Evolutionary conservation across 2,888 invertebrate genomes (phyloP).

Genomic region (Apamea epomidion): DNA sequence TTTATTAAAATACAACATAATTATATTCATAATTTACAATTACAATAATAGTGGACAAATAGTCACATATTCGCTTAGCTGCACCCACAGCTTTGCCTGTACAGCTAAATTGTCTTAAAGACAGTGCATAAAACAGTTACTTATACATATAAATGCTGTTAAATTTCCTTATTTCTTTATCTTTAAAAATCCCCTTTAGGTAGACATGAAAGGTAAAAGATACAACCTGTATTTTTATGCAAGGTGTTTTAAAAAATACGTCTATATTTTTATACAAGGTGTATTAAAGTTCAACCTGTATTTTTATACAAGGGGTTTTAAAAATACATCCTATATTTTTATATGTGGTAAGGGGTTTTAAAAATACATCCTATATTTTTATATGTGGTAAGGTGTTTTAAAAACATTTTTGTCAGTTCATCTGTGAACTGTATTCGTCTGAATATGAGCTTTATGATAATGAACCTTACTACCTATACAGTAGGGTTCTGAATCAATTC

Average conservation of each 20-base stretch:
- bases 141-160: slow-evolving; percentile 21
- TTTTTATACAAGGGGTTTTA: background rate
- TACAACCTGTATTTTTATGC: background rate
- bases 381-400: background rate
- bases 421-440: background rate
- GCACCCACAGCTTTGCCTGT: slow-evolving; percentile 30
- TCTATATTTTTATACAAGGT: slow-evolving; percentile 5
- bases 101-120: slow-evolving; percentile 42
- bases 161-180: background rate
- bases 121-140: slow-evolving; percentile 15
- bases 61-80: slow-evolving; percentile 22
- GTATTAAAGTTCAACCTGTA: background rate
- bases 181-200: background rate
- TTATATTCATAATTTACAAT: slow-evolving; percentile 64
- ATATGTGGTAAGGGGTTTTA: background rate
- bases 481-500: slow-evolving; percentile 19
- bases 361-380: slow-evolving; percentile 2
- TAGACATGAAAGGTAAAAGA: background rate
- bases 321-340: slow-evolving; percentile 1
- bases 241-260: background rate
- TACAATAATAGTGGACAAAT: slow-evolving; percentile 31
- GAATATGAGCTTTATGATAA: background rate
- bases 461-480: background rate
- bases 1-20: slow-evolving; percentile 64
- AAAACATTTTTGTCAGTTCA: background rate